phyloP scores from a whole-genome alignment of 2,113 vertebrate species.

The Serilophus lunatus region DNA sequence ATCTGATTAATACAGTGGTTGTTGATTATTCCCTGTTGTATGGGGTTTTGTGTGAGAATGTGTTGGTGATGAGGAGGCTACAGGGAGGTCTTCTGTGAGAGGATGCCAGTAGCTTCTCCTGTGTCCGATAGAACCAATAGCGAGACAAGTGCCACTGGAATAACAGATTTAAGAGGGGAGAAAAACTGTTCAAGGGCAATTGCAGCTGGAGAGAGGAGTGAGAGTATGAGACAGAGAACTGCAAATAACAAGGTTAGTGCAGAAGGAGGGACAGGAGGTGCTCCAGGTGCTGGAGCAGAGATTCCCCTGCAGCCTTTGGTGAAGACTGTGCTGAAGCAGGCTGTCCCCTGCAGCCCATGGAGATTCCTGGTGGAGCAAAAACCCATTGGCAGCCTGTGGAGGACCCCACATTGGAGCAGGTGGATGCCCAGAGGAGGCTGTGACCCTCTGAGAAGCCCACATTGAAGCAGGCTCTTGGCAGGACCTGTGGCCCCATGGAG shows the following conservation, averaged over 20 bases:
- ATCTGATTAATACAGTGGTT: not conserved
- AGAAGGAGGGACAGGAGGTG: not conserved
- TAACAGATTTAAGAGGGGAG: not conserved
- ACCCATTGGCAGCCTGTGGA: not conserved
- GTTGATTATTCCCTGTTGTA: not conserved
- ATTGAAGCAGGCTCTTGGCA: not conserved
- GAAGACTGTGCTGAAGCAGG: no score
- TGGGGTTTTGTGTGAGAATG: not conserved
- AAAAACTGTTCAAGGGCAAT: not conserved
- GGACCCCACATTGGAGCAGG: not conserved
- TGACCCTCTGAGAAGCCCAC: not conserved
- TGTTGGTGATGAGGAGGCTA: not conserved
- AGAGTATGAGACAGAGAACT: not conserved
- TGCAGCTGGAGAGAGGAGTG: not conserved
- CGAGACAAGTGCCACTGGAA: not conserved
- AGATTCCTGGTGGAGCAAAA: not conserved
- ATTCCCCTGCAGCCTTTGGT: not conserved
- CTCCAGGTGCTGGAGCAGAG: not conserved
- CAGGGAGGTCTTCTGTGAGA: not conserved
- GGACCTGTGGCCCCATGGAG: not conserved
- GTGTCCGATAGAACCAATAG: not conserved
- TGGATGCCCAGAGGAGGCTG: not conserved
- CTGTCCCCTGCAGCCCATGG: not conserved
- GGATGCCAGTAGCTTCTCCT: not conserved
- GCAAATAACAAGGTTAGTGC: not conserved